Base-by-base conservation (phyloP, 2,888 invertebrate genomes). In the Sarcophaga rosellei region DNA sequence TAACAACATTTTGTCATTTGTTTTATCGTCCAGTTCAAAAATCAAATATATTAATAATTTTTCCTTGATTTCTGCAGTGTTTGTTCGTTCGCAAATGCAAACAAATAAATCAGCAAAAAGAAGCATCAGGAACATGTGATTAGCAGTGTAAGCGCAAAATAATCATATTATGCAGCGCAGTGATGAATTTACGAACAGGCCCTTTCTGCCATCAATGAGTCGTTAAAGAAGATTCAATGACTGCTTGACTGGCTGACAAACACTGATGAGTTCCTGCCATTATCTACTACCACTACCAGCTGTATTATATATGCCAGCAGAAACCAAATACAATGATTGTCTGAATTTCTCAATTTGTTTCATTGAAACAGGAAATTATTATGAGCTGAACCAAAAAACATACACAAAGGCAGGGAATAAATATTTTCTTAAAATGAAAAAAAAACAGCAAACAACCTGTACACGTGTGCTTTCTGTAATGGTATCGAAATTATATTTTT, bases 321-420 rank as follows among this genome's bases (percentile, higher is more conserved):
- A 65, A 35, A 17, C 11, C 6, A 35, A 0, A 73, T 61, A 21
- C 10, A 62, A 21, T 59, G 35, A 35, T 17, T 17, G 25, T 68
- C 44, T 8, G 45, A 69, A 69, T 35, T 44, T 63, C 35, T 15
- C 17, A 53, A 57, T 12, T 66, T 23, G 59, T 61, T 72, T 59
- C 66, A 59, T 69, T 69, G 63, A 74, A 84, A 70, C 57, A 35
- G 75, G 47, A 83, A 78, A 83, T 83, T 83, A 68, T 74, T 74
- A 84, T 61, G 35, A 82, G 25, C n/a, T 69, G 23, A 57, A 62
- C 6, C n/a, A n/a, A 21, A 65, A 45, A 35, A 35, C 35, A 35
- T 35, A 35, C 35, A 68, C 62, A 62, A 62, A 62, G 35, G 63
- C 57, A 75, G n/a, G 61, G 62, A 81, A 74, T 21, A 69, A 68